Evolutionary conservation across 2,113 vertebrate genomes (phyloP).

Genomic region (Brachypodius melanocephalos): DNA sequence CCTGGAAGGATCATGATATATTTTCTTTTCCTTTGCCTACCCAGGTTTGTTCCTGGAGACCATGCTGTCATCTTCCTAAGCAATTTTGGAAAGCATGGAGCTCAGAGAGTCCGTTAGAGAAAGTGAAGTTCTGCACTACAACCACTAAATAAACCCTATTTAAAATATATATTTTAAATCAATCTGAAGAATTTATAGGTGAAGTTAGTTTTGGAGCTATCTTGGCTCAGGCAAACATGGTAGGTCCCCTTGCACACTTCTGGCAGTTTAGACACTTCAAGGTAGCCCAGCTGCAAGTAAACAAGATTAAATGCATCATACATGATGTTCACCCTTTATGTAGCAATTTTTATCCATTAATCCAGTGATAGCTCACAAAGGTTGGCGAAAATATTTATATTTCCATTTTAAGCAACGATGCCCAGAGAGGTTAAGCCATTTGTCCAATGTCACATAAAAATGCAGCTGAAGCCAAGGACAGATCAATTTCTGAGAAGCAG

Average conservation of each 20-base stretch:
- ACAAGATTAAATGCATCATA: not conserved
- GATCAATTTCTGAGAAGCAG: not conserved
- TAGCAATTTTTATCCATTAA: constrained; percentile 35
- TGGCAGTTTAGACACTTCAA: not conserved
- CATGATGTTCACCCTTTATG: not conserved
- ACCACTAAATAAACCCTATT: not conserved
- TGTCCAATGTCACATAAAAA: constrained; percentile 9
- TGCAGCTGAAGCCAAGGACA: not conserved
- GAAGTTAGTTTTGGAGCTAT: not conserved
- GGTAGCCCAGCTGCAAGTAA: not conserved
- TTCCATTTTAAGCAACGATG: constrained; percentile 27
- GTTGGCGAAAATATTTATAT: not conserved
- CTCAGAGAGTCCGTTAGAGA: not conserved
- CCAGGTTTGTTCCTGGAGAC: not conserved
- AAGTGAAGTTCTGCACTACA: not conserved
- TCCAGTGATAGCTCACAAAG: not conserved
- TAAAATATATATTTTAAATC: not conserved
- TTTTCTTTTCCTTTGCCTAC: not conserved
- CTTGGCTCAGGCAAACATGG: not conserved
- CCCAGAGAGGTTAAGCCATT: constrained; percentile 16
- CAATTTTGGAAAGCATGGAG: not conserved
- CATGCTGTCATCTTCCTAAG: not conserved
- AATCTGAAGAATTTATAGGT: not conserved
- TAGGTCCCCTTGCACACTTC: not conserved
- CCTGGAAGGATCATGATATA: not conserved